Evolutionary conservation across 2,113 vertebrate species (phyloP), one percentile per base, ranked within the genome.

Genomic region (Campylomormyrus tamandua): DNA sequence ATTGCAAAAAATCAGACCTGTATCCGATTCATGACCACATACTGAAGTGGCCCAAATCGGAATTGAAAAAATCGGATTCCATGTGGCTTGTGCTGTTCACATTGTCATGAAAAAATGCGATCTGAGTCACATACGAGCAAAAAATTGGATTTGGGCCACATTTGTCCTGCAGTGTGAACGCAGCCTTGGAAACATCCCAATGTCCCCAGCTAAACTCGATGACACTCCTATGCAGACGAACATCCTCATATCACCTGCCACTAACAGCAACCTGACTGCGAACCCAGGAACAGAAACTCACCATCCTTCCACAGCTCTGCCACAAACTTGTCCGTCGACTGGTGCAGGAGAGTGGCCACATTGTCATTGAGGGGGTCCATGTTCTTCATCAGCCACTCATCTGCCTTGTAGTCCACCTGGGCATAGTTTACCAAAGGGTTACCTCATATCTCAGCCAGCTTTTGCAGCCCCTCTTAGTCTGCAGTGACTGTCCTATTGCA

Each of bases 331-430:
- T 99, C 98, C 0, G 98, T 97, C 0, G 98, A 99, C 94, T 99
- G 98, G 93, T 99, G 98, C 90, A 99, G 95, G 6, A 99, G 97
- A 0, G 98, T 98, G 84, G 98, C 98, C 93, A 99, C 98, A 0
- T 99, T 99, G 95, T 99, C 98, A 0, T 99, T 99, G 90, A 99
- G 95, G 0, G 98, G 98, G 90, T 99, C 98, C 98, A 99, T 99
- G 93, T 99, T 99, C 96, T 99, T 99, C 98, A 99, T 99, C 87
- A 99, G 92, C 98, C 98, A 99, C 94, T 99, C 98, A 0, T 99
- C 98, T 0, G 98, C 98, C 91, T 99, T 99, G 93, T 99, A 99
- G 93, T 99, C 98, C 91, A 99, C 98, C 98, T 99, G 92, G 39
- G 46, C 31, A 49, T n/a, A 35, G 74, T 42, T 49, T 21, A 21